Percentiles rank a stretch among this genome's conserved stretches.
phyloP scores from a whole-genome alignment of 2,888 invertebrate species.

The Pyrgus malvae region DNA sequence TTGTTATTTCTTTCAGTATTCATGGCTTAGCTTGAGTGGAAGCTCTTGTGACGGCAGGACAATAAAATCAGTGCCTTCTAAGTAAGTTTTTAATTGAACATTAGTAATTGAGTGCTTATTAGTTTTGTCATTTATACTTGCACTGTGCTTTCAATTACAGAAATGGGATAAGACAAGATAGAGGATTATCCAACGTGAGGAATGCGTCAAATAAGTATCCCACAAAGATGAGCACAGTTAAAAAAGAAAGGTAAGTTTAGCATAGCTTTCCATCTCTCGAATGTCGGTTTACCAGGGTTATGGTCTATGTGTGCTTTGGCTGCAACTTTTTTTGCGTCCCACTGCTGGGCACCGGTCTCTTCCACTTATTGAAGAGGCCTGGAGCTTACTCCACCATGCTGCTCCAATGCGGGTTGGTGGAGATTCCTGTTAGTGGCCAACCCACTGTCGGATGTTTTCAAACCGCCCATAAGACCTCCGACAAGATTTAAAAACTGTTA shows the following conservation, averaged over 20 bases:
- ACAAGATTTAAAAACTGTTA: too few species aligned
- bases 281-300: too few species aligned
- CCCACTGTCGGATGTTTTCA: too few species aligned
- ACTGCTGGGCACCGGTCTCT: too few species aligned
- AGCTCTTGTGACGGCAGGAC: conserved; percentile 57
- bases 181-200: conserved; percentile 50
- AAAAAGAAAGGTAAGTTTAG: conserved; percentile 63
- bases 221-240: conserved; percentile 48
- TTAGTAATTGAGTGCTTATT: neutral
- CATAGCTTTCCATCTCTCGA: too few species aligned
- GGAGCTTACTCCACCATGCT: too few species aligned
- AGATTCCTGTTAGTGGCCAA: too few species aligned
- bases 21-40: conserved; percentile 58
- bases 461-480: too few species aligned
- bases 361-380: too few species aligned
- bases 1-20: conserved; percentile 68
- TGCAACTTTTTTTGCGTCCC: too few species aligned
- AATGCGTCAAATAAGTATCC: conserved; percentile 50
- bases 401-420: too few species aligned
- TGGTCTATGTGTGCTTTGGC: too few species aligned
- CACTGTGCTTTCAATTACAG: conserved; percentile 37
- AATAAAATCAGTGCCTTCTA: conserved; percentile 49
- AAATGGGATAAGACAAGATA: conserved; percentile 57
- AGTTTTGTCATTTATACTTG: neutral
- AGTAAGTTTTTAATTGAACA: conserved; percentile 48